Base-by-base conservation (phyloP, 2,888 invertebrate species). In the Pandemis corylana region DNA sequence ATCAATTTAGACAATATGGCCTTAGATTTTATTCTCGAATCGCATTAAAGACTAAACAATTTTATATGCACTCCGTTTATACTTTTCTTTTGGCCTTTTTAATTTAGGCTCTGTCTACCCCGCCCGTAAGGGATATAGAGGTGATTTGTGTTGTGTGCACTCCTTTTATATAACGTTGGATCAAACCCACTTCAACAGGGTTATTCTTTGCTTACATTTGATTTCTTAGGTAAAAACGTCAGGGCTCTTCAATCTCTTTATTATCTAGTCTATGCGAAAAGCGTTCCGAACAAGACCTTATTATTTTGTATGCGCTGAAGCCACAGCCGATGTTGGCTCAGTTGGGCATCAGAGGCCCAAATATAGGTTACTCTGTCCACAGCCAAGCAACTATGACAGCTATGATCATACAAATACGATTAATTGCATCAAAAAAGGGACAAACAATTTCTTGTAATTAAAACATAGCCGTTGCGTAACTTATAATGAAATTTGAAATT, bases 301-400 rank as follows among this genome's bases (percentile, higher is more conserved):
- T 71, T 76, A 76, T 76, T 70, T 70, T 68, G 70, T 75, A 56
- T 68, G 65, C 65, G 13, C n/a, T 72, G 42, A 66, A 28, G 41
- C 80, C 65, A 85, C 83, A 83, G 71, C 78, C 77, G 76, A 77
- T 85, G 83, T 86, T 87, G 80, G 81, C 80, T 76, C 86, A 87
- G 86, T 80, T 87, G 87, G 51, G 68, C 65, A 51, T 65, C 49
- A 74, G 69, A 76, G 62, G 70, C 59, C 71, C 68, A 56, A 62
- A 69, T 82, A 84, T 79, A 83, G 64, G 83, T 82, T 79, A 62
- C 42, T 62, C 36, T 62, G n/a, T 9, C 36, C 36, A 12, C 41
- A 41, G 62, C 62, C 42, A 62, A 36, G 36, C 49, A 53, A 46
- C 46, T 82, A 81, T 80, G 78, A 78, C 76, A 77, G 79, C 77